Evolutionary conservation across 2,888 invertebrate species (phyloP).

Genomic region (Syrphus vitripennis): DNA sequence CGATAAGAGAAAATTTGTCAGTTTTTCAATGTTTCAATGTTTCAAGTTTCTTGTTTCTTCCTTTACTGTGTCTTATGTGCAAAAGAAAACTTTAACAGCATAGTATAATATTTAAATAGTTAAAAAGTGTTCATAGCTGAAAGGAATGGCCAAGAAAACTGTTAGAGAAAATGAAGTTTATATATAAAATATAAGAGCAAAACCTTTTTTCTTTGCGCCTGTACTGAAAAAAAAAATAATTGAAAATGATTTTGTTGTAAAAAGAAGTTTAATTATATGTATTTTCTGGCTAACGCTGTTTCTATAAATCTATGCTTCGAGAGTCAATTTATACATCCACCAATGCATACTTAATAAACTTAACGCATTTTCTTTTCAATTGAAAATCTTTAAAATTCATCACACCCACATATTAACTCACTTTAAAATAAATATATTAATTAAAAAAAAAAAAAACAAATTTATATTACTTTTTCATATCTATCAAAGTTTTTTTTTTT

Average conservation of each 20-base stretch:
- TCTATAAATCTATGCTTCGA: neutral
- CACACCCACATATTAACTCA: conserved; percentile 2
- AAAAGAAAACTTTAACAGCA: conserved; percentile 3
- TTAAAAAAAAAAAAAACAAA: neutral
- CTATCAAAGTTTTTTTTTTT: neutral
- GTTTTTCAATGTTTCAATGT: conserved; percentile 30
- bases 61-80: neutral
- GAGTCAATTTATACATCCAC: neutral
- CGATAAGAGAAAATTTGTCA: conserved; percentile 59
- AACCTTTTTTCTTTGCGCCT: conserved; percentile 38
- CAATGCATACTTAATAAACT: neutral
- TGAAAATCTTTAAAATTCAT: neutral
- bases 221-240: neutral
- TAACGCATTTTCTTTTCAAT: neutral
- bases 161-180: conserved; percentile 75
- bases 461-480: neutral
- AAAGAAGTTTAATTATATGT: neutral
- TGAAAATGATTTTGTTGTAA: neutral
- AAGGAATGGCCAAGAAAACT: conserved; percentile 79
- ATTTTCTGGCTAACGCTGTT: conserved; percentile 4
- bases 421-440: neutral
- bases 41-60: conserved; percentile 19
- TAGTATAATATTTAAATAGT: neutral
- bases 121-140: conserved; percentile 15
- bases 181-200: conserved; percentile 4